Base-by-base conservation (phyloP, 2,113 vertebrate species). In the Holacanthus passer region DNA sequence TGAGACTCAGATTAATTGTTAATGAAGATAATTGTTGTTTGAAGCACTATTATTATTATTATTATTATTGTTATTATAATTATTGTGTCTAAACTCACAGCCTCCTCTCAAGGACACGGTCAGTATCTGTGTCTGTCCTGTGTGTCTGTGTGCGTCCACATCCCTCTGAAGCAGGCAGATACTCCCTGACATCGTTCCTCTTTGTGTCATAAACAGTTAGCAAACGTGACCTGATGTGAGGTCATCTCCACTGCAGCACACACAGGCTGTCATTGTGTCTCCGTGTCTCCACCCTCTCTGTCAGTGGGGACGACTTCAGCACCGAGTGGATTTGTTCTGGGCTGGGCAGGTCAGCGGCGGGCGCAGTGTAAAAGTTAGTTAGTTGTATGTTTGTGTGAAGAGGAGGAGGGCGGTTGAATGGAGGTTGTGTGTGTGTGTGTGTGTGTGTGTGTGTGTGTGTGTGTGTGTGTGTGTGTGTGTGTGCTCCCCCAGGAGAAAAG, bases 401-500 rank as follows among this genome's bases (percentile, higher is more conserved):
- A 78, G 64, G 80, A 77, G 35, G 35, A 67, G 69, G 70, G 63
- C 14, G 32, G 73, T 58, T 89, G 79, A 87, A 83, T 86, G 80
- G 80, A 80, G 79, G 74, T 77, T 86, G 77, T 73, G 66, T 79
- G 84, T 59, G 79, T 50, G 68, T 81, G 81, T 11, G 88, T 11
- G 88, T 71, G 75, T 60, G 79, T 60, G 79, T 79, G 72, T 67
- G 74, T 70, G 56, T 72, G 73, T 67, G 84, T 83, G 86, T 87
- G 81, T 82, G 76, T 59, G 66, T 80, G 83, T 56, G 79, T 79
- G 81, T 10, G 88, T 71, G 83, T 73, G 75, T 78, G 79, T 41
- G 80, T 56, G 77, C 84, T 88, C 87, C 90, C 93, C 82, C 88
- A 92, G 90, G 93, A 94, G 91, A 94, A 84, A 91, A 88, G 83